These are phyloP conservation scores for Caenorhabditis latens DNA, from an alignment of 1,140 invertebrate genomes.

Conservation along the genomic window DNA sequence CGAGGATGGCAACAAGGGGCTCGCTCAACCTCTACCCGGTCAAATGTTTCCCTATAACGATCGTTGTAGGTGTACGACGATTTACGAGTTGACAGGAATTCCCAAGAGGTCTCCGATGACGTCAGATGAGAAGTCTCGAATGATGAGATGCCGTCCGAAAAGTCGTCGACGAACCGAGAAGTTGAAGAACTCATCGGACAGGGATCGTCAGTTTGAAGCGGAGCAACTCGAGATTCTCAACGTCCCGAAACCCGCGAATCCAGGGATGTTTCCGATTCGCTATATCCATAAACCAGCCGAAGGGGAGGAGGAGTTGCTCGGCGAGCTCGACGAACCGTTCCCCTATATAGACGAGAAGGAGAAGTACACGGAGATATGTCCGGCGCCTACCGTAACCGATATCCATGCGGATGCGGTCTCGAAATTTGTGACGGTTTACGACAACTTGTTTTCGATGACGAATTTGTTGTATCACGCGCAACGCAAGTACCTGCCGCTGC, in stretches of 20 bases:
- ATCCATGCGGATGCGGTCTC: constrained; percentile 15
- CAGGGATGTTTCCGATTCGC: constrained; percentile 23
- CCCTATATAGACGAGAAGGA: background rate
- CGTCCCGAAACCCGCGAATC: background rate
- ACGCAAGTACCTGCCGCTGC: background rate
- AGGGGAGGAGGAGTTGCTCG: constrained; percentile 22
- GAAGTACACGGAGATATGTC: background rate
- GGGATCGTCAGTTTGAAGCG: background rate
- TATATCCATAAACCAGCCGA: background rate
- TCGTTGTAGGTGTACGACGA: background rate
- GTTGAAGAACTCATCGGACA: background rate
- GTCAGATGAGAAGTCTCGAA: background rate
- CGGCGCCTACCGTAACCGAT: constrained; percentile 2
- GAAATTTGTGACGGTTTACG: constrained; percentile 34
- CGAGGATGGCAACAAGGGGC: background rate
- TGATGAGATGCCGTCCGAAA: background rate
- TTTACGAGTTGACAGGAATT: constrained; percentile 22
- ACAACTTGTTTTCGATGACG: constrained; percentile 2
- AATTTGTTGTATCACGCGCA: constrained; percentile 21
- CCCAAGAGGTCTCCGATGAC: background rate
- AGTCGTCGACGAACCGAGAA: background rate
- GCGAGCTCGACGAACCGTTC: constrained; percentile 25
- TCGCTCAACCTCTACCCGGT: background rate
- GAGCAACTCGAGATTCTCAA: background rate
- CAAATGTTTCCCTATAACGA: background rate